A percentile compares a stretch with the other conserved stretches of the same genome.
These are phyloP conservation scores for Bombus polaris DNA, from an alignment of 1,140 invertebrate genomes.

Conservation along the genomic window DNA sequence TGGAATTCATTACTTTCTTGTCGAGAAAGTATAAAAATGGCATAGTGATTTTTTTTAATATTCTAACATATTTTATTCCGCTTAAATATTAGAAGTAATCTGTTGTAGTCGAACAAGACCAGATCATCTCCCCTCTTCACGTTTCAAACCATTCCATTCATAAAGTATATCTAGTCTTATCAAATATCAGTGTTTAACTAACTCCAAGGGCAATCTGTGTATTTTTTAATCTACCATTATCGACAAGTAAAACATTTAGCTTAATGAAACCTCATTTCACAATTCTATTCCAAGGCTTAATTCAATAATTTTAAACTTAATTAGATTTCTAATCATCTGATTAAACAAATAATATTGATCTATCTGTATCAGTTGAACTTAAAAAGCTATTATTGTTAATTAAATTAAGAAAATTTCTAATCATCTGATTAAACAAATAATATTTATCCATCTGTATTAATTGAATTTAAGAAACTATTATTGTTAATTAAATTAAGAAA, in stretches of 20 bases:
- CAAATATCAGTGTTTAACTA: neutral
- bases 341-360: neutral
- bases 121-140: neutral
- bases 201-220: neutral
- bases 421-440: neutral
- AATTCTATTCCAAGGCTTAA: neutral
- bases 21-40: too few species aligned
- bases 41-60: too few species aligned
- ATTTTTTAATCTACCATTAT: neutral
- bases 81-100: too few species aligned
- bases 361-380: neutral
- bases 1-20: too few species aligned
- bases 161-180: neutral
- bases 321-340: neutral
- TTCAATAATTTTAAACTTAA: neutral
- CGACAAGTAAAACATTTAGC: neutral
- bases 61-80: too few species aligned
- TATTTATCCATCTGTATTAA: neutral
- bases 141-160: neutral
- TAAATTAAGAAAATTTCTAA: neutral
- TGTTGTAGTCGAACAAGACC: too few species aligned
- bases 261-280: neutral
- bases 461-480: neutral
- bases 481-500: too few species aligned
- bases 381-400: neutral